Evolutionary conservation across 2,888 invertebrate species (phyloP).

Genomic region (Spilosoma lubricipeda): DNA sequence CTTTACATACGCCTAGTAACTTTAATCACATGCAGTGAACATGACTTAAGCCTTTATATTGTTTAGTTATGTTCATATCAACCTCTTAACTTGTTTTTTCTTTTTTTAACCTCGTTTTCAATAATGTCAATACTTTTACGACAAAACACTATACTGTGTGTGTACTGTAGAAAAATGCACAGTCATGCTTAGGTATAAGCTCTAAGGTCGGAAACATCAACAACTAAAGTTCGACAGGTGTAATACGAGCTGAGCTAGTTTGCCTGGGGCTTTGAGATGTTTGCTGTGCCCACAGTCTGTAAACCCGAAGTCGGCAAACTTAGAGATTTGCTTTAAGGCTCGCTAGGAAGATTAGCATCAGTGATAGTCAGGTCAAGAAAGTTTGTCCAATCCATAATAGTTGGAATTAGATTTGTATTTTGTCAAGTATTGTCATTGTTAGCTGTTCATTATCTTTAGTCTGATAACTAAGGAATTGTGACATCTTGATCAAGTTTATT

Average conservation of each 20-base stretch:
- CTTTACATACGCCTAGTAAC: constrained; percentile 59
- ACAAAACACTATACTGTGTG: background rate
- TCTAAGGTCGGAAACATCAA: constrained; percentile 49
- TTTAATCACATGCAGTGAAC: background rate
- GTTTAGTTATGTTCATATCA: background rate
- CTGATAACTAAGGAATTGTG: constrained; percentile 37
- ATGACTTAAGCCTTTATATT: background rate
- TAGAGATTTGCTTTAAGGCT: constrained; percentile 59
- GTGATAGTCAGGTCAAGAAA: constrained; percentile 67
- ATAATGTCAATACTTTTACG: background rate
- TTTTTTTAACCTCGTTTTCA: background rate
- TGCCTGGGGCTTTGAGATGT: constrained; percentile 66
- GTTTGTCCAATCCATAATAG: constrained; percentile 53
- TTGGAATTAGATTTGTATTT: constrained; percentile 47
- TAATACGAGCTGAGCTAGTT: constrained; percentile 61
- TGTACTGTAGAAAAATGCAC: background rate
- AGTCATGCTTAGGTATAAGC: constrained; percentile 18
- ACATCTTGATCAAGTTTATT: constrained; percentile 36
- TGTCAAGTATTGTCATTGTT: constrained; percentile 46
- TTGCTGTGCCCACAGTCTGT: constrained; percentile 64
- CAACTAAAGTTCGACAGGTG: constrained; percentile 69
- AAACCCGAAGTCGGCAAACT: constrained; percentile 72
- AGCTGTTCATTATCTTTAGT: constrained; percentile 37
- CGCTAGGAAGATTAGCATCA: constrained; percentile 70
- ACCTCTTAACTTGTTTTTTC: background rate